Conservation (phyloP, 2,797 vertebrate genomes). For the Molossus alvarezi region DNA sequence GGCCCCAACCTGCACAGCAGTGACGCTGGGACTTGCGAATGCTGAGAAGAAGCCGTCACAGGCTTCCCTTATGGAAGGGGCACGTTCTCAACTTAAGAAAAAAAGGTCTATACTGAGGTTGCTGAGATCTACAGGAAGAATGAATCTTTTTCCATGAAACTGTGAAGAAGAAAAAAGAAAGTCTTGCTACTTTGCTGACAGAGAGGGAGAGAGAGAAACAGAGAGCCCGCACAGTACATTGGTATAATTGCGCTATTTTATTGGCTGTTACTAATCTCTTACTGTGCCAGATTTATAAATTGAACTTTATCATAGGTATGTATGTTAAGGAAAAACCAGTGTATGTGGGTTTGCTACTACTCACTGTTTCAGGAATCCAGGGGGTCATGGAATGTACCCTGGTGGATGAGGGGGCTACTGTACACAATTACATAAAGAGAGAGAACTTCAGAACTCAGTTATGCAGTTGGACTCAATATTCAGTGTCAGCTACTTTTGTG, state of each 20-base stretch:
- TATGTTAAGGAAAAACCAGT: background rate
- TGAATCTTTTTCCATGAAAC: background rate
- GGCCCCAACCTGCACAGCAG: background rate
- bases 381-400: background rate
- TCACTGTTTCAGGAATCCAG: background rate
- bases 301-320: background rate
- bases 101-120: background rate
- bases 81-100: background rate
- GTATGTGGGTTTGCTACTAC: background rate
- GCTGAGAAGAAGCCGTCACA: background rate
- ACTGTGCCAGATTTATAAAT: background rate
- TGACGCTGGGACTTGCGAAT: background rate
- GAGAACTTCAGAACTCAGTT: constrained; percentile 32
- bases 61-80: background rate
- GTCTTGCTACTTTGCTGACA: background rate
- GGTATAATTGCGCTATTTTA: background rate
- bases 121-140: background rate
- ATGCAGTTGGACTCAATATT: background rate
- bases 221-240: background rate
- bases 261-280: background rate
- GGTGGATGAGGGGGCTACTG: background rate
- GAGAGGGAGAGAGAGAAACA: background rate
- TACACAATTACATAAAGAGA: background rate
- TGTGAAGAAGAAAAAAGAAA: background rate
- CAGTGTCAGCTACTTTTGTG: constrained; percentile 24